phyloP scores from a whole-genome alignment of 2,113 vertebrate genomes.

The Brachypteracias leptosomus region DNA sequence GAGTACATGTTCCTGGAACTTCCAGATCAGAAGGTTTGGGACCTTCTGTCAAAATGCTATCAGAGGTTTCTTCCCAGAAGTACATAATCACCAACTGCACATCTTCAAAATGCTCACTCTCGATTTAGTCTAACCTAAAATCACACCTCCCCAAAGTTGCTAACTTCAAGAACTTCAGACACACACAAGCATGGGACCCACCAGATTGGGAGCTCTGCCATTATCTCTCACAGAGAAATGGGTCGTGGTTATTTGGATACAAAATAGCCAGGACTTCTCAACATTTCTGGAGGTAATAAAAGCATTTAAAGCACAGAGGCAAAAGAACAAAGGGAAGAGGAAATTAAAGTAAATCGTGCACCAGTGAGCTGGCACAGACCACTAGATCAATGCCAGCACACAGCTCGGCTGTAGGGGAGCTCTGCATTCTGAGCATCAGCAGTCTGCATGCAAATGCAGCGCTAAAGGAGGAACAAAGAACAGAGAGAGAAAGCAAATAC shows the following conservation, averaged over 20 bases:
- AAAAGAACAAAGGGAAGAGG: constrained; percentile 61
- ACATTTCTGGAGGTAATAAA: constrained; percentile 20
- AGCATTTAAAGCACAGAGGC: constrained; percentile 31
- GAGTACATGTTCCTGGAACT: background rate
- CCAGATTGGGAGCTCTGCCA: background rate
- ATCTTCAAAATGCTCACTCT: background rate
- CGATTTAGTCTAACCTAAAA: background rate
- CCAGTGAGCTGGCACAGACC: constrained; percentile 59
- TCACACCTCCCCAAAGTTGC: background rate
- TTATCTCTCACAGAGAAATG: background rate
- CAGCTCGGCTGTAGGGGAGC: background rate
- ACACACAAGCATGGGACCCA: background rate
- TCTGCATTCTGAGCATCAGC: constrained; percentile 54
- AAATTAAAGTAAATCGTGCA: constrained; percentile 70
- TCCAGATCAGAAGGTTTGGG: background rate
- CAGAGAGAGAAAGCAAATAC: constrained; percentile 14
- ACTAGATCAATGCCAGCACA: constrained; percentile 63
- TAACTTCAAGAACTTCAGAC: background rate
- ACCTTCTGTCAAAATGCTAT: background rate
- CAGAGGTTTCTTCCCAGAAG: background rate
- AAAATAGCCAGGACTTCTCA: background rate
- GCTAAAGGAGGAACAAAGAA: constrained; percentile 44
- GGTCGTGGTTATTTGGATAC: background rate
- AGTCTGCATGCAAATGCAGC: constrained; percentile 41
- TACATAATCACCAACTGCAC: background rate